A percentile compares a stretch with the other conserved stretches of the same genome.
phyloP scores from a whole-genome alignment of 2,888 invertebrate genomes.

The Apamea sordens region DNA sequence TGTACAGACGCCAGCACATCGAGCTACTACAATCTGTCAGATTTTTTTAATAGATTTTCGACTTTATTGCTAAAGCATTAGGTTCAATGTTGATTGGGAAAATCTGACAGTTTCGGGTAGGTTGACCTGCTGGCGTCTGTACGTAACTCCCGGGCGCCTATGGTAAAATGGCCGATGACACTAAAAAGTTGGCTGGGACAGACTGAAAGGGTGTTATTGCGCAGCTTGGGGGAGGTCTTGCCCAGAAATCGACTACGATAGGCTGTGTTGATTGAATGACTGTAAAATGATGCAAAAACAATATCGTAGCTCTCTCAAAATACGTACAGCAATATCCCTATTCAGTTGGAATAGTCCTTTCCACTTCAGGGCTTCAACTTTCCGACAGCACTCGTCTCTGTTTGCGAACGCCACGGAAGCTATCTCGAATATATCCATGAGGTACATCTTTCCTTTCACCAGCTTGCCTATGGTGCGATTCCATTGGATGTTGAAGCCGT shows the following conservation, averaged over 20 bases:
- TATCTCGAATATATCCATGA: constrained; percentile 96
- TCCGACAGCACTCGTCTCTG: constrained; percentile 94
- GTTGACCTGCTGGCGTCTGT: too few species aligned
- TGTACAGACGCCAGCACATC: too few species aligned
- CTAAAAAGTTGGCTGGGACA: too few species aligned
- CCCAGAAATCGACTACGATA: background rate
- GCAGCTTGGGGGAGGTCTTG: background rate
- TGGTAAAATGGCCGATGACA: too few species aligned
- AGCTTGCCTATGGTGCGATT: constrained; percentile 94
- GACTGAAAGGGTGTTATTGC: background rate
- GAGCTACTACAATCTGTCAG: too few species aligned
- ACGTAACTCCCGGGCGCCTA: too few species aligned
- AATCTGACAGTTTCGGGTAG: too few species aligned
- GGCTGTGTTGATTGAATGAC: background rate
- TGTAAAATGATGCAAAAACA: background rate
- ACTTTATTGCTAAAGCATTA: too few species aligned
- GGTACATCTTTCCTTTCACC: constrained; percentile 94
- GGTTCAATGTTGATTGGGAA: too few species aligned
- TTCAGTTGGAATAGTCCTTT: constrained; percentile 93
- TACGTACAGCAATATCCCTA: constrained; percentile 86
- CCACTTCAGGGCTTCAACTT: constrained; percentile 94
- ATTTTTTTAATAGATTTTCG: too few species aligned
- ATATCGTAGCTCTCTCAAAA: background rate
- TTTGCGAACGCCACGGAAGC: constrained; percentile 96
- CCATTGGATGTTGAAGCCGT: constrained; percentile 95